Evolutionary conservation across 2,113 vertebrate species (phyloP), one percentile per base, ranked within the genome.

Genomic region (Zingel zingel): DNA sequence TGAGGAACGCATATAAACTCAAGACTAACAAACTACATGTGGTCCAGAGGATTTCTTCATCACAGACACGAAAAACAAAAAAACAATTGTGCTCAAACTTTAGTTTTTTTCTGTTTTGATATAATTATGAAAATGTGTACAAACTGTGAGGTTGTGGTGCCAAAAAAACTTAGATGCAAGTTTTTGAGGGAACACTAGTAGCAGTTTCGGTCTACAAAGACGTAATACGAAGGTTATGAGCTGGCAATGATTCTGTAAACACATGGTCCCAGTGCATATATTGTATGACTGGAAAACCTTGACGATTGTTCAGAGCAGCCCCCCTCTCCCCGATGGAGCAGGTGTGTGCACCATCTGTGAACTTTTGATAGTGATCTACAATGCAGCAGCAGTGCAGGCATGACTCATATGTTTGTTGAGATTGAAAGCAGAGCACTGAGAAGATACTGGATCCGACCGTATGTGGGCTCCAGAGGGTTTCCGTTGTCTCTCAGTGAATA

Each of bases 341-440:
- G 92, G 93, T 94, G 91, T 89, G 93, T 94, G 91, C 90, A 85
- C 77, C 82, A 89, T 89, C 79, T 84, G 6, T 74, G 62, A 86
- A 84, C 83, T 72, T 76, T 50, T 58, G 30, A 75, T 48, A 61
- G 76, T 45, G 67, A 72, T 75, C 57, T 70, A 45, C 72, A 58
- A 11, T n/a, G 48, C 65, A 56, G 81, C 66, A 74, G 70, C 56
- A 57, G 61, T 43, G 66, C 53, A 74, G 69, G 63, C 59, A 15
- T 83, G 87, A 89, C 79, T 91, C 86, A 36, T 86, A 8, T 86
- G 75, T 90, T 86, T 86, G 79, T 51, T 61, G 81, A 50, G 71
- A 71, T 30, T 82, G 71, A 76, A 84, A 75, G 69, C 73, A 81
- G 81, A 77, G 50, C 76, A 9, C 65, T 2, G 65, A 70, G 81